Conservation (phyloP, 2,797 vertebrate genomes). For the Botia almorhae region DNA sequence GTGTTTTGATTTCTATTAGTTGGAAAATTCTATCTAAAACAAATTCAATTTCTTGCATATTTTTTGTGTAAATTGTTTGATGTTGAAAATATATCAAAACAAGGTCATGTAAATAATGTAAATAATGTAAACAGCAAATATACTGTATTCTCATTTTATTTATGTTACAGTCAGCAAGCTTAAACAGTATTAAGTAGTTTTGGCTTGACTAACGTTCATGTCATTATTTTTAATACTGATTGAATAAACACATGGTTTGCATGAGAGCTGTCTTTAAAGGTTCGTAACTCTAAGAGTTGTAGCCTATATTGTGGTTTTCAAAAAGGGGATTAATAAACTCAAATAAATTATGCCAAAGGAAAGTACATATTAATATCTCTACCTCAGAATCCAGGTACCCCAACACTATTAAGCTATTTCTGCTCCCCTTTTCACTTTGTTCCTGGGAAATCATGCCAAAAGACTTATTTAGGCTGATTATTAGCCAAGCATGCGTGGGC, state of each 20-base stretch:
- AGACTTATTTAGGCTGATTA: constrained; percentile 84
- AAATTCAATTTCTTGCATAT: too few relatives aligned
- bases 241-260: constrained; percentile 10
- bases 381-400: constrained; percentile 66
- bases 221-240: background rate
- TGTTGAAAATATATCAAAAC: too few relatives aligned
- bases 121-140: too few relatives aligned
- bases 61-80: too few relatives aligned
- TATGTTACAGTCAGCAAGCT: too few relatives aligned
- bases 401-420: constrained; percentile 74
- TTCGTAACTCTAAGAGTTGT: constrained; percentile 5
- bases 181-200: too few relatives aligned
- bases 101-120: too few relatives aligned
- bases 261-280: constrained; percentile 13
- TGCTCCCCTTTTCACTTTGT: constrained; percentile 78
- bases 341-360: constrained; percentile 54
- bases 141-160: too few relatives aligned
- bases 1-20: too few relatives aligned
- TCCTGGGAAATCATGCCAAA: constrained; percentile 77
- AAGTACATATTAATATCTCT: constrained; percentile 65
- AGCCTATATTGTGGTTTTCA: constrained; percentile 37
- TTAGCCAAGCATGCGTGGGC: constrained; percentile 80
- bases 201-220: background rate
- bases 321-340: constrained; percentile 52
- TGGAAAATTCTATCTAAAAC: too few relatives aligned